Conservation (phyloP, 2,797 vertebrate genomes). For the Okamejei kenojei region DNA sequence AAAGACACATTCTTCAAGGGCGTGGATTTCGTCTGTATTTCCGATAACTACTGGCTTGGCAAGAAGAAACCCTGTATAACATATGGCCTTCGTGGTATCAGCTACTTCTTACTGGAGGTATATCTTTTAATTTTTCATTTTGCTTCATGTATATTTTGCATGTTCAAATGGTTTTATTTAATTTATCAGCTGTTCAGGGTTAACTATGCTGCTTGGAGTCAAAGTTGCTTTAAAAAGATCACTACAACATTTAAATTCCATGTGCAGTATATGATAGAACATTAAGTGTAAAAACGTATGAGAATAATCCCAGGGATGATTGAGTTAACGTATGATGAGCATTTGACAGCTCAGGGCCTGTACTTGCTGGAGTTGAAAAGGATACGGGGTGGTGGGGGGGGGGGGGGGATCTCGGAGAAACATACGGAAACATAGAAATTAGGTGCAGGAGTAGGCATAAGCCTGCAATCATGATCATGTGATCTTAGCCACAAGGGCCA, state of each 20-base stretch:
- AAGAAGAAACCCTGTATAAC: slow-evolving; percentile 95
- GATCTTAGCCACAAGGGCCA: too few relatives aligned
- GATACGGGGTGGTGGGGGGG: too few relatives aligned
- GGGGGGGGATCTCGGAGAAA: too few relatives aligned
- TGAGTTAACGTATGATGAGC: too few relatives aligned
- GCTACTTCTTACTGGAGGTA: slow-evolving; percentile 86
- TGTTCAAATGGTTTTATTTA: background rate
- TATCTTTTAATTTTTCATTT: background rate
- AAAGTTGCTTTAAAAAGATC: background rate
- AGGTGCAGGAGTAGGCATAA: too few relatives aligned
- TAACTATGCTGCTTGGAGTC: background rate
- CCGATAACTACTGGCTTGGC: slow-evolving; percentile 97
- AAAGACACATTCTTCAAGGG: slow-evolving; percentile 82
- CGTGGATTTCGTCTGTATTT: slow-evolving; percentile 92
- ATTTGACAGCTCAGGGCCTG: too few relatives aligned
- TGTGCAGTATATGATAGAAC: background rate
- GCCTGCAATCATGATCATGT: too few relatives aligned
- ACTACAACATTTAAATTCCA: background rate
- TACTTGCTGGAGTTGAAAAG: too few relatives aligned
- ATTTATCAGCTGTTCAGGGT: background rate
- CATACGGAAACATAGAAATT: too few relatives aligned
- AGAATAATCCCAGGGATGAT: too few relatives aligned
- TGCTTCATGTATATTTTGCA: background rate
- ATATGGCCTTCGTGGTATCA: slow-evolving; percentile 87
- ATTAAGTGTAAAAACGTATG: background rate